Percentiles rank a stretch among this genome's conserved stretches.
Conservation (phyloP, 1,140 invertebrate genomes). For the Saccostrea glomerata region DNA sequence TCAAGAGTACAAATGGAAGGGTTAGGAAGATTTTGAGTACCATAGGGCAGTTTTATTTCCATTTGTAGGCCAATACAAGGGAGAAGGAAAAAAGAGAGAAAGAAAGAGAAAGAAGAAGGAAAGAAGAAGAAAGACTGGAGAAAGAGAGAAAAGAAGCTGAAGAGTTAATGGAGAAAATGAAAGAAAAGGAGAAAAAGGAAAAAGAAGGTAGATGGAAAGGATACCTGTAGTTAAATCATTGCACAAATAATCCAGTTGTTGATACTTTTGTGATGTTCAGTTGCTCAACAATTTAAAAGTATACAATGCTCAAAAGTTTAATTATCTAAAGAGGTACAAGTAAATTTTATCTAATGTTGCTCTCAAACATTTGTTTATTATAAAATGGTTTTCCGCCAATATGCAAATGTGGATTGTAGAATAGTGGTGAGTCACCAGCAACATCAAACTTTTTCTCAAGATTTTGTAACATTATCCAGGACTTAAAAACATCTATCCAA, state of each 20-base stretch:
- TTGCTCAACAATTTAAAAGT: background rate
- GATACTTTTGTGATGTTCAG: background rate
- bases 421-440: too few relatives aligned
- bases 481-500: too few relatives aligned
- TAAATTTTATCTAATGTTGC: too few relatives aligned
- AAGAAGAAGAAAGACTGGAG: slow-evolving; percentile 25
- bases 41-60: background rate
- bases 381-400: too few relatives aligned
- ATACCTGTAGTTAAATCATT: too few relatives aligned
- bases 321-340: background rate
- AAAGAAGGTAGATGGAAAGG: background rate
- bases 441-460: too few relatives aligned
- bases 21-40: background rate
- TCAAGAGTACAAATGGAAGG: background rate
- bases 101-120: slow-evolving; percentile 8
- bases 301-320: background rate
- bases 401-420: too few relatives aligned
- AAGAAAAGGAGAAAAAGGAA: background rate
- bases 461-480: too few relatives aligned
- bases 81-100: background rate
- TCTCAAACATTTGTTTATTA: too few relatives aligned
- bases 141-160: slow-evolving; percentile 27
- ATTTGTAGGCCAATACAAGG: background rate
- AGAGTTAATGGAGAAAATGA: slow-evolving; percentile 2
- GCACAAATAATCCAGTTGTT: background rate